phyloP scores from a whole-genome alignment of 1,140 invertebrate species.

The Drosophila yakuba region DNA sequence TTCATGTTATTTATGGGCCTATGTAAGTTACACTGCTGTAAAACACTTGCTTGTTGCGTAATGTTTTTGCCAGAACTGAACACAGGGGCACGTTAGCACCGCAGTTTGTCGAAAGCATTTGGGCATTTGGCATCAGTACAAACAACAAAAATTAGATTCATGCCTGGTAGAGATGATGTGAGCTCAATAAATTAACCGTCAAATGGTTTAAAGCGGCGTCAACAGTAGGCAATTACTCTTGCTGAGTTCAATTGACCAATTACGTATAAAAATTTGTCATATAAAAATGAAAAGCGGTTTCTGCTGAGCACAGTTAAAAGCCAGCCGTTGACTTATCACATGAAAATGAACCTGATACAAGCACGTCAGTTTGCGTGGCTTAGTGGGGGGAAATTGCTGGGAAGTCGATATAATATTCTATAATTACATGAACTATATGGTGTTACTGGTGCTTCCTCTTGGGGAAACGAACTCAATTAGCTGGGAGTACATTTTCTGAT shows the following conservation, averaged over 20 bases:
- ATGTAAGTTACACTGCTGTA: slow-evolving; percentile 4
- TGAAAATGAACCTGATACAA: slow-evolving; percentile 1
- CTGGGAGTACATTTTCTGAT: slow-evolving; percentile 4
- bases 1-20: slow-evolving; percentile 12
- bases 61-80: not conserved
- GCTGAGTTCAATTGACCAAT: slow-evolving; percentile 28
- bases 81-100: not conserved
- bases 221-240: slow-evolving; percentile 1
- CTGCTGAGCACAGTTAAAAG: slow-evolving; percentile 5
- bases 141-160: too few species aligned
- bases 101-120: not conserved
- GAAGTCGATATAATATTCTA: slow-evolving; percentile 24
- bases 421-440: slow-evolving; percentile 15
- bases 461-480: slow-evolving; percentile 3
- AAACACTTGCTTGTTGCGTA: slow-evolving; percentile 18
- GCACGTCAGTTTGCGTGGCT: slow-evolving; percentile 38
- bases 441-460: slow-evolving; percentile 1
- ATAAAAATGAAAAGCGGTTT: slow-evolving; percentile 2
- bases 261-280: slow-evolving; percentile 12
- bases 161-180: not conserved
- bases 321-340: slow-evolving; percentile 20
- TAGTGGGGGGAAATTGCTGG: slow-evolving; percentile 7
- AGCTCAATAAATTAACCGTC: slow-evolving; percentile 1
- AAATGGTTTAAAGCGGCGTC: not conserved
- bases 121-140: too few species aligned